A percentile compares a stretch with the other conserved stretches of the same genome.
Conservation (phyloP, 2,113 vertebrate genomes). For the Falco punctatus region DNA sequence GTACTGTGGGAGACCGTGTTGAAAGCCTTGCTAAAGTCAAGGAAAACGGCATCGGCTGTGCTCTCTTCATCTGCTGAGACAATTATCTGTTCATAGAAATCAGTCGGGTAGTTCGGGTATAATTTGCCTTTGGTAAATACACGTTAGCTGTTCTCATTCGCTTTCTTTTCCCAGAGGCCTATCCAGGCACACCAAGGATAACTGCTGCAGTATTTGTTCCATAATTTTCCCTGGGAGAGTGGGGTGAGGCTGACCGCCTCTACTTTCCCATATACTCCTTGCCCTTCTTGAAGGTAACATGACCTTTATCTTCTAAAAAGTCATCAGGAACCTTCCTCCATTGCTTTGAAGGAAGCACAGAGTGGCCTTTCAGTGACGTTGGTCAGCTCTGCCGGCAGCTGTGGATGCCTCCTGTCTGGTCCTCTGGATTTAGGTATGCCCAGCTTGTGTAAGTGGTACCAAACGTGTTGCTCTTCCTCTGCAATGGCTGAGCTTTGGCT, state of each 20-base stretch:
- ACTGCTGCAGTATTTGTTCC: neutral
- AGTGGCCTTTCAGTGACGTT: neutral
- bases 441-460: neutral
- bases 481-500: neutral
- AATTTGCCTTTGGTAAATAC: neutral
- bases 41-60: neutral
- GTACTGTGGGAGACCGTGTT: rapidly evolving
- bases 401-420: neutral
- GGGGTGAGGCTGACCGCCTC: neutral
- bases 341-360: neutral
- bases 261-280: neutral
- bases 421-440: neutral
- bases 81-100: neutral
- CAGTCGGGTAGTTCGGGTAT: neutral
- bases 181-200: neutral
- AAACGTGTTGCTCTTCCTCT: neutral
- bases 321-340: neutral
- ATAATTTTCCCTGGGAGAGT: neutral
- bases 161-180: neutral
- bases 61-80: neutral
- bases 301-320: neutral
- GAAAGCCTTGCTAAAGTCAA: neutral
- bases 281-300: neutral
- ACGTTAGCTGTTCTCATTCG: neutral
- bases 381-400: neutral